Evolutionary conservation across 1,140 invertebrate genomes (phyloP).

Genomic region (Zaprionus africanus): DNA sequence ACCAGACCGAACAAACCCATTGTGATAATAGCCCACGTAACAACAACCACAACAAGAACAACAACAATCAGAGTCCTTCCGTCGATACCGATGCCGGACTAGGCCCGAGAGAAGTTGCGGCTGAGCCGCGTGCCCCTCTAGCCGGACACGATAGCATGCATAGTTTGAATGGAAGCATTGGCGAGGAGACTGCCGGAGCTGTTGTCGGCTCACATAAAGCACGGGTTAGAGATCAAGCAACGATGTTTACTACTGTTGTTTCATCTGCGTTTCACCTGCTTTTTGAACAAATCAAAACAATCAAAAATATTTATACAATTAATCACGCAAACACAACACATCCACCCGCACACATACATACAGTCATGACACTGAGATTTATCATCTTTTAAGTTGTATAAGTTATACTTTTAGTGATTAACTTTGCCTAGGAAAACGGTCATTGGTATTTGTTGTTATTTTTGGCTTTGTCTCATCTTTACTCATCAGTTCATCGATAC

Average conservation of each 20-base stretch:
- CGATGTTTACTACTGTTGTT: slow-evolving; percentile 46
- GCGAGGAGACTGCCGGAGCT: slow-evolving; percentile 45
- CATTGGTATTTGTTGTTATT: slow-evolving; percentile 29
- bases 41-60: slow-evolving; percentile 7
- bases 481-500: not conserved
- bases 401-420: slow-evolving; percentile 31
- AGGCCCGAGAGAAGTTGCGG: slow-evolving; percentile 13
- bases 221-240: slow-evolving; percentile 66
- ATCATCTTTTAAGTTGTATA: slow-evolving; percentile 34
- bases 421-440: slow-evolving; percentile 7
- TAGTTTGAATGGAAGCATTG: slow-evolving; percentile 58
- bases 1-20: slow-evolving; percentile 80
- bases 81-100: slow-evolving; percentile 34
- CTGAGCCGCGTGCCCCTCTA: slow-evolving; percentile 58
- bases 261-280: slow-evolving; percentile 70
- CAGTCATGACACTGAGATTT: slow-evolving; percentile 19
- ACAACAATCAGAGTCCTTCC: slow-evolving; percentile 44
- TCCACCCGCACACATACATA: slow-evolving; percentile 12
- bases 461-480: slow-evolving; percentile 20
- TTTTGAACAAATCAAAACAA: slow-evolving; percentile 49
- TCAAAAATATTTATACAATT: not conserved
- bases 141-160: slow-evolving; percentile 71
- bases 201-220: slow-evolving; percentile 55
- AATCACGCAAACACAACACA: slow-evolving; percentile 12
- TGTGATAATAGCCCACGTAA: slow-evolving; percentile 64